Evolutionary conservation across 2,797 vertebrate genomes (phyloP), one percentile per base, ranked within the genome.

Genomic region (Helicolenus hilgendorfi): DNA sequence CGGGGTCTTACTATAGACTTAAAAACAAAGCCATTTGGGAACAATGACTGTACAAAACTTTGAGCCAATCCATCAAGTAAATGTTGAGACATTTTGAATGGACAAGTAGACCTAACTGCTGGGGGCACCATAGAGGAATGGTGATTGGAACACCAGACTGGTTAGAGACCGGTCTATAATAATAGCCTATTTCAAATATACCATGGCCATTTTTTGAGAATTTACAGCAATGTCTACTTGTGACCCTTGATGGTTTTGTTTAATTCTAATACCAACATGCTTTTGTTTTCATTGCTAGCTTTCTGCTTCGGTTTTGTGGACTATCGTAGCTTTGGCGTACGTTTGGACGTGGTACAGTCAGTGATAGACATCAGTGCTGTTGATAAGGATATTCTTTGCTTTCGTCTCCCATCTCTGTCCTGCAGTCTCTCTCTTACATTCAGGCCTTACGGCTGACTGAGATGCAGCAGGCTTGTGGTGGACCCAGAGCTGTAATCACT

Each of bases 401-500:
- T 45, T 36, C 31, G 31, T 29, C 53, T 56, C 27, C 60, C 29
- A 33, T 60, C 27, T 15, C 15, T 59, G 58, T 18, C 58, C 58
- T 60, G 58, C 26, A 29, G 15, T 62, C n/a, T 60, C 56, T 77
- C 14, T 8, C 74, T 56, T 41, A 31, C 56, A 70, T 7, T 27
- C 7, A 7, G 38, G 35, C 55, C 69, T 68, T 11, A 11, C 4
- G 3, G 24, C 13, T 31, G 67, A 35, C 45, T 22, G 60, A 27
- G 53, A 45, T 62, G 38, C 55, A 69, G 45, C 33, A 18, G 62
- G 60, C 58, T 58, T 79, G 35, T 35, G 67, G 41, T 49, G 33
- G 56, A 84, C 31, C 31, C 38, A 27, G 53, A 69, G 77, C 77
- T 85, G 69, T 81, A 79, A 84, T 73, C 84, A 72, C 58, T 8